A percentile compares a stretch with the other conserved stretches of the same genome.
Conservation (phyloP, 2,797 vertebrate genomes). For the Picus viridis region DNA sequence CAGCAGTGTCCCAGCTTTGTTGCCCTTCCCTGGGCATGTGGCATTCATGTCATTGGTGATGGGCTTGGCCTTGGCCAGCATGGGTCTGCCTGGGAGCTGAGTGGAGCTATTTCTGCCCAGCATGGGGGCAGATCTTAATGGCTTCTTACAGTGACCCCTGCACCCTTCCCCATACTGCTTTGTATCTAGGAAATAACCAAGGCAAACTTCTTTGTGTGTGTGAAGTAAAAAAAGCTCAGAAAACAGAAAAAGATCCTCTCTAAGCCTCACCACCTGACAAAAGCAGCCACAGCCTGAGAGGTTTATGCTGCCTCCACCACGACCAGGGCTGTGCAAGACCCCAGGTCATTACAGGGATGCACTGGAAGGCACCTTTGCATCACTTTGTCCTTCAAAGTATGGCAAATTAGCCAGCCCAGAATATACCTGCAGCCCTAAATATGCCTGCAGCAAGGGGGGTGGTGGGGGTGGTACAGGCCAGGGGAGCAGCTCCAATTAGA, state of each 20-base stretch:
- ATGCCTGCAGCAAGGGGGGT: background rate
- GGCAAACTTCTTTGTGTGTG: background rate
- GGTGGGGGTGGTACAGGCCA: background rate
- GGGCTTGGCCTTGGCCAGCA: background rate
- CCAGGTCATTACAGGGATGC: rapidly evolving
- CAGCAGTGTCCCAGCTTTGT: too few species aligned
- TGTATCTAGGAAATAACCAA: background rate
- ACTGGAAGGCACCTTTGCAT: background rate
- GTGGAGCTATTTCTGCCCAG: background rate
- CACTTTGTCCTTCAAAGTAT: background rate
- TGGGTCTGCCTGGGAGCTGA: rapidly evolving
- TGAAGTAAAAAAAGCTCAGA: background rate
- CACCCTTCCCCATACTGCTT: background rate
- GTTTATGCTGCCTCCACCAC: background rate
- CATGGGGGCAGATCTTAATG: background rate
- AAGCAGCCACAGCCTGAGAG: background rate
- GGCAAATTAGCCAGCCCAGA: background rate
- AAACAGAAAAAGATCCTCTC: background rate
- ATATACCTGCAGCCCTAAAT: background rate
- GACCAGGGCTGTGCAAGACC: background rate
- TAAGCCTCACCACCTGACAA: rapidly evolving
- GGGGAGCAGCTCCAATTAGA: slow-evolving; percentile 20
- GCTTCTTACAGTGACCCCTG: background rate
- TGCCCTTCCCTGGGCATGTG: too few species aligned
- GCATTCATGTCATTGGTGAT: too few species aligned